Conservation (phyloP, 2,888 invertebrate species). For the Nemoura dubitans region DNA sequence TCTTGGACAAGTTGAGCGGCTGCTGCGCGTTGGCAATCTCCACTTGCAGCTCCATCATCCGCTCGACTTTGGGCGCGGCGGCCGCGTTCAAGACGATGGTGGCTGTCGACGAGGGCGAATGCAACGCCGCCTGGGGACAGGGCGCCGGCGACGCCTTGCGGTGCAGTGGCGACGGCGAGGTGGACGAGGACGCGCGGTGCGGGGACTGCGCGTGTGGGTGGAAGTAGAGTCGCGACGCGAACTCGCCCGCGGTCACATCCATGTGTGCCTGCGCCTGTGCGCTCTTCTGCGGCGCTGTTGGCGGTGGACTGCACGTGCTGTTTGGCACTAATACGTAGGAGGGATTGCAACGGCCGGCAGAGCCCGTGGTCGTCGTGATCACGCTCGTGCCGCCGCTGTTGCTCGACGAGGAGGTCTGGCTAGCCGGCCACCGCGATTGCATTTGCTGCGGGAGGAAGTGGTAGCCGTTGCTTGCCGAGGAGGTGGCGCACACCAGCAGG, state of each 20-base stretch:
- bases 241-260: slow-evolving; percentile 51
- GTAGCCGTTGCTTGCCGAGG: slow-evolving; percentile 51
- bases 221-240: slow-evolving; percentile 54
- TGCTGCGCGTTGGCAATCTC: slow-evolving; percentile 83
- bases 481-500: slow-evolving; percentile 50
- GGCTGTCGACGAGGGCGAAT: slow-evolving; percentile 59
- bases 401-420: slow-evolving; percentile 52
- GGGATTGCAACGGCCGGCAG: slow-evolving; percentile 43
- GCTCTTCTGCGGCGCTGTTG: slow-evolving; percentile 56
- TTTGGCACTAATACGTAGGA: slow-evolving; percentile 46
- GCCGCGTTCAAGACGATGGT: slow-evolving; percentile 58
- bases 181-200: slow-evolving; percentile 52
- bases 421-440: slow-evolving; percentile 47
- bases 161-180: slow-evolving; percentile 60
- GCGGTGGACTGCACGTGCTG: slow-evolving; percentile 43
- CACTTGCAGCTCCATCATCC: slow-evolving; percentile 78
- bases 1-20: slow-evolving; percentile 90
- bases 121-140: slow-evolving; percentile 62
- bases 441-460: slow-evolving; percentile 54
- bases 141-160: slow-evolving; percentile 55
- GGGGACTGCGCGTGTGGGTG: slow-evolving; percentile 60
- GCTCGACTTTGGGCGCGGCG: slow-evolving; percentile 56
- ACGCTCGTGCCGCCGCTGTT: slow-evolving; percentile 63
- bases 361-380: slow-evolving; percentile 68
- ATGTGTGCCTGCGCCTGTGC: slow-evolving; percentile 60